Evolutionary conservation across 2,888 invertebrate genomes (phyloP).

Genomic region (Clunio marinus): DNA sequence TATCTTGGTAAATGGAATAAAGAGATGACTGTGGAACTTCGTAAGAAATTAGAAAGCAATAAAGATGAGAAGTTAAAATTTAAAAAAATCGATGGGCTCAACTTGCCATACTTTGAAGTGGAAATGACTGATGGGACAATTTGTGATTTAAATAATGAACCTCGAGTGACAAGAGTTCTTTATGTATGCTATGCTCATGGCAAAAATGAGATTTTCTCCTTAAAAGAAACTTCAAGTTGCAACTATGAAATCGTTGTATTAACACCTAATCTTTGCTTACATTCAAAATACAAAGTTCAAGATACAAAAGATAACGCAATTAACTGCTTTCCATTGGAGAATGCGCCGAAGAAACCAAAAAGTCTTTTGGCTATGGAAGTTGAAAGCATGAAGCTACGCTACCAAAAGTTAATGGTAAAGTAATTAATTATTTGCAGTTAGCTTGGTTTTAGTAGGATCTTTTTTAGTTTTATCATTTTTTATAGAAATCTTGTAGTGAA

Average conservation of each 20-base stretch:
- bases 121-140: constrained; percentile 83
- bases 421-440: constrained; percentile 38
- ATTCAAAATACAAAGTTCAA: constrained; percentile 80
- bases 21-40: constrained; percentile 59
- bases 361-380: constrained; percentile 67
- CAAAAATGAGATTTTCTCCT: constrained; percentile 85
- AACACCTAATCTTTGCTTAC: constrained; percentile 79
- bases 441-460: constrained; percentile 34
- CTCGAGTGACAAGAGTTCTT: constrained; percentile 72
- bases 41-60: constrained; percentile 53
- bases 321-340: constrained; percentile 65
- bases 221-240: constrained; percentile 91
- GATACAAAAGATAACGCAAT: constrained; percentile 74
- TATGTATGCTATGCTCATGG: constrained; percentile 88
- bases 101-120: constrained; percentile 82
- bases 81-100: constrained; percentile 81
- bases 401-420: constrained; percentile 57
- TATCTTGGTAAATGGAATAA: constrained; percentile 74
- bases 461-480: constrained; percentile 23
- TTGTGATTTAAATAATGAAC: constrained; percentile 86
- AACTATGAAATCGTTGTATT: constrained; percentile 89
- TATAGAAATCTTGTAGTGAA: constrained; percentile 24
- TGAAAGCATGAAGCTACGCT: constrained; percentile 65
- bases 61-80: constrained; percentile 58
- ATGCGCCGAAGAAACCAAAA: constrained; percentile 67